Evolutionary conservation across 2,888 invertebrate genomes (phyloP), one percentile per base, ranked within the genome.

Genomic region (Ptychoptera contaminata): DNA sequence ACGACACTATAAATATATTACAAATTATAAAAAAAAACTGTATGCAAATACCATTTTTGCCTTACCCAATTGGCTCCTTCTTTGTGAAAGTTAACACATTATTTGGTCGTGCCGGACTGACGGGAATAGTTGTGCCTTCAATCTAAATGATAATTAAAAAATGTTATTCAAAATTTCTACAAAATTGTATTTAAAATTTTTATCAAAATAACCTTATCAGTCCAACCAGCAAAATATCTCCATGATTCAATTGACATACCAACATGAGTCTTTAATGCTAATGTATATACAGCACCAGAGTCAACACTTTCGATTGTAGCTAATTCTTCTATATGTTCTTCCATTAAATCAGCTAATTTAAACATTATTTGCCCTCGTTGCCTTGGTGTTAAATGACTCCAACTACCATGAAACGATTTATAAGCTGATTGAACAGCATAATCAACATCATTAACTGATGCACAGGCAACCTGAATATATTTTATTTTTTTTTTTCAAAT

Each of bases 161-260:
- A 11, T 32, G 32, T 32, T 32, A 32, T 11, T 32, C 4, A 32
- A 7, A 11, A 32, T 9, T 32, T n/a, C n/a, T n/a, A n/a, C n/a
- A n/a, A n/a, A n/a, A n/a, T n/a, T n/a, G n/a, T n/a, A n/a, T n/a
- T n/a, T n/a, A n/a, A 32, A 9, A 32, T 9, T 65, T 7, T 7
- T 32, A 11, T 32, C 4, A 11, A 11, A 11, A 8, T 32, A 11
- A 32, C 32, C 32, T 96, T 96, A 66, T 96, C 96, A 57, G 88
- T 82, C 90, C 94, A 94, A 4, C 93, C 94, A 4, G 93, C 94
- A 65, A 91, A 96, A 64, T 96, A 96, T 35, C 87, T 71, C 88
- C 93, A 94, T 0, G 91, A 91, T 58, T 94, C 93, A 42, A 96
- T 91, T 12, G 93, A 93, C 96, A 97, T 96, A 45, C 96, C 96